These are phyloP conservation scores for Microcaecilia unicolor DNA, from an alignment of 2,797 vertebrate genomes.

Conservation along the genomic window DNA sequence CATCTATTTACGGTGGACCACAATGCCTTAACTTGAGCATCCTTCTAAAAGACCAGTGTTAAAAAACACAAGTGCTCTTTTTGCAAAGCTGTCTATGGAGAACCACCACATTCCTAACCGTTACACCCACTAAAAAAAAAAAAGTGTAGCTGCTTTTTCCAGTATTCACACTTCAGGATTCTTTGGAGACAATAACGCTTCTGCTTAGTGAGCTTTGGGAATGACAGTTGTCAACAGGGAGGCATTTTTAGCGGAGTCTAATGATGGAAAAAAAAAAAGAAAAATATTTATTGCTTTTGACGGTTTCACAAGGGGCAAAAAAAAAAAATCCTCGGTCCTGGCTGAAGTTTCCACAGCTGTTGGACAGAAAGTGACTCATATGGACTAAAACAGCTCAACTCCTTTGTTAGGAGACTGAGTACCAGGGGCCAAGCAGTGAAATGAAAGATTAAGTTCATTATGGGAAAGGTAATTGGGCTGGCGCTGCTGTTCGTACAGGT, in stretches of 20 bases:
- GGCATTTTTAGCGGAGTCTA: slow-evolving; percentile 73
- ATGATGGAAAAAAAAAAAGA: slow-evolving; percentile 76
- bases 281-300: slow-evolving; percentile 82
- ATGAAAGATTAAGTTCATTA: slow-evolving; percentile 84
- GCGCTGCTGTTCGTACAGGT: slow-evolving; percentile 64
- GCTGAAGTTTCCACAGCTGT: slow-evolving; percentile 68
- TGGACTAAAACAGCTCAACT: slow-evolving; percentile 52
- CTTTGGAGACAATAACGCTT: slow-evolving; percentile 68
- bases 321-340: slow-evolving; percentile 67
- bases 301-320: slow-evolving; percentile 74
- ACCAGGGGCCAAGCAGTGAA: slow-evolving; percentile 71
- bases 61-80: slow-evolving; percentile 86
- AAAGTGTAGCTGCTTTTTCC: slow-evolving; percentile 54
- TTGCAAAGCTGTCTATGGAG: slow-evolving; percentile 61
- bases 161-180: slow-evolving; percentile 77
- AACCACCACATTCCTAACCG: slow-evolving; percentile 68
- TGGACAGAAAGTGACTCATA: slow-evolving; percentile 53
- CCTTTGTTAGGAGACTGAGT: slow-evolving; percentile 70
- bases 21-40: slow-evolving; percentile 79
- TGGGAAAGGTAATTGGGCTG: slow-evolving; percentile 69
- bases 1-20: slow-evolving; percentile 82
- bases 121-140: slow-evolving; percentile 51
- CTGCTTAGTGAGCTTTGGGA: slow-evolving; percentile 71
- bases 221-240: slow-evolving; percentile 72
- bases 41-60: slow-evolving; percentile 77